These are phyloP conservation scores for Lochmaea crataegi DNA, from an alignment of 2,888 invertebrate species.

Conservation along the genomic window DNA sequence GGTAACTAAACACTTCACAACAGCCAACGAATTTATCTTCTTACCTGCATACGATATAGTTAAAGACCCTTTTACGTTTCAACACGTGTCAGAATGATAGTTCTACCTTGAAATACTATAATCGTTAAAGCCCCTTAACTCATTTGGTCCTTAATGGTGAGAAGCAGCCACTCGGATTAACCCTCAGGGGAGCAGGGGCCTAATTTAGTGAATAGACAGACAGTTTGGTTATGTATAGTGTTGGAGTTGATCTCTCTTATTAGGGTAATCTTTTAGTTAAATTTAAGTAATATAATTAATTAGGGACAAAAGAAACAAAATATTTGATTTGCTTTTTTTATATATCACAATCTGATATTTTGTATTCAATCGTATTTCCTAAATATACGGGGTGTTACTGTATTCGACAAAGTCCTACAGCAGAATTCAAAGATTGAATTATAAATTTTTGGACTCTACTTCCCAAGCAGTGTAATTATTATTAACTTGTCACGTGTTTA, in stretches of 20 bases:
- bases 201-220: constrained; percentile 14
- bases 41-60: constrained; percentile 22
- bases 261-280: background rate
- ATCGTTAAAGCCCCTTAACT: constrained; percentile 28
- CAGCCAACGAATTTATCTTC: constrained; percentile 9
- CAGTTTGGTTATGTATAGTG: background rate
- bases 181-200: constrained; percentile 16
- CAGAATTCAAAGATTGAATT: no score
- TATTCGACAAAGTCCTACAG: no score
- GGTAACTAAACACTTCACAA: constrained; percentile 8
- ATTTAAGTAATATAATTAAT: no score
- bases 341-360: no score
- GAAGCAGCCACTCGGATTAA: constrained; percentile 33
- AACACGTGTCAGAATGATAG: constrained; percentile 27
- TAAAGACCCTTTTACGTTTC: constrained; percentile 24
- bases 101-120: constrained; percentile 25
- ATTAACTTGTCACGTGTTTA: no score
- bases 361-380: no score
- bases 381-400: no score
- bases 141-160: constrained; percentile 27
- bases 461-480: no score
- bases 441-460: no score
- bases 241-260: background rate
- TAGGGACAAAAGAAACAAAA: no score
- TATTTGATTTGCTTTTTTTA: no score